Evolutionary conservation across 2,888 invertebrate genomes (phyloP).

Genomic region (Lissocephala sabroskyi): DNA sequence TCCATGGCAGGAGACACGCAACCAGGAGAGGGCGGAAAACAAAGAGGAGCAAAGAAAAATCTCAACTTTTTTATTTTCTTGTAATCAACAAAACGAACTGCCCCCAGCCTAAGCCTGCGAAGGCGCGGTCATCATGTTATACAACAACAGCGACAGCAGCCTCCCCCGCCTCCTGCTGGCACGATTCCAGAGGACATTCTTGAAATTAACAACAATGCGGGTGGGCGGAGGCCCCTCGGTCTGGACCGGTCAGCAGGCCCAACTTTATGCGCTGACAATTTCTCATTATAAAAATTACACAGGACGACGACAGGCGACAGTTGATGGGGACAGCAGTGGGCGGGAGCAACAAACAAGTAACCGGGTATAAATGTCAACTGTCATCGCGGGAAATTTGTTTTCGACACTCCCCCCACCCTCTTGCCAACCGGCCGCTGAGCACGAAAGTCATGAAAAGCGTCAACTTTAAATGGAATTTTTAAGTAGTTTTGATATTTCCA

Average conservation of each 20-base stretch:
- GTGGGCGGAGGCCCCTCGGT: neutral
- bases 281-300: constrained; percentile 62
- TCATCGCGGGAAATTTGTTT: constrained; percentile 45
- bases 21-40: no score
- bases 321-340: constrained; percentile 4
- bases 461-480: constrained; percentile 45
- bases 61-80: constrained; percentile 11
- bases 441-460: constrained; percentile 25
- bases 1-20: no score
- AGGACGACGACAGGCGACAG: constrained; percentile 11
- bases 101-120: neutral
- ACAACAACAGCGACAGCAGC: constrained; percentile 23
- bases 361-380: constrained; percentile 51
- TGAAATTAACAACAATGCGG: neutral
- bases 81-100: constrained; percentile 42
- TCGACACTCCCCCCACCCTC: neutral
- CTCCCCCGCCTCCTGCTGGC: no score
- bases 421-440: neutral
- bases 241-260: constrained; percentile 44
- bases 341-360: constrained; percentile 29
- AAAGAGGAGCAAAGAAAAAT: no score
- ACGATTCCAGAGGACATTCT: no score
- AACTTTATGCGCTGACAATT: constrained; percentile 63
- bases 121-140: constrained; percentile 38
- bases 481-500: constrained; percentile 25